Percentiles rank a stretch among this genome's conserved stretches.
These are phyloP conservation scores for Pipistrellus pygmaeus DNA, from an alignment of 2,797 vertebrate species.

Conservation along the genomic window DNA sequence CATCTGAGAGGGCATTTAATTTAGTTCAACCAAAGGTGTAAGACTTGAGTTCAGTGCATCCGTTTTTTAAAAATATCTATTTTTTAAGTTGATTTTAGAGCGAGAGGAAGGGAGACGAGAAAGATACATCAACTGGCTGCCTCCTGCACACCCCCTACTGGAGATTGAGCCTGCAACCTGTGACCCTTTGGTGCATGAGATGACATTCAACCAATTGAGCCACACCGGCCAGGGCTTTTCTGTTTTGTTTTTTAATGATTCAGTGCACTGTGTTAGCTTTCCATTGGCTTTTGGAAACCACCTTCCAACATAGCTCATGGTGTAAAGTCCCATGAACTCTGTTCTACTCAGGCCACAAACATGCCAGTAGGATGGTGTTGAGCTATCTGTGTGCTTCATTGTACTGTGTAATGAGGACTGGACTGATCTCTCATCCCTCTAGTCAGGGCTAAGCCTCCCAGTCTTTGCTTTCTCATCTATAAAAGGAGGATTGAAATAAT, in stretches of 20 bases:
- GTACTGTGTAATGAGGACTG: background rate
- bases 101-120: no score
- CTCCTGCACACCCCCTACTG: no score
- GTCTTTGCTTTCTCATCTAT: background rate
- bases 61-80: background rate
- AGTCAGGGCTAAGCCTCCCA: background rate
- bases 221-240: no score
- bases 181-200: background rate
- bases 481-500: background rate
- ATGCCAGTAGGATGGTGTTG: background rate
- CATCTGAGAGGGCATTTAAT: background rate
- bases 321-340: background rate
- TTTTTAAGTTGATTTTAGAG: no score
- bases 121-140: no score
- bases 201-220: no score
- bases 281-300: background rate
- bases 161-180: no score
- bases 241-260: background rate
- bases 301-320: background rate
- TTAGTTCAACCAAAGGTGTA: background rate
- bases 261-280: background rate
- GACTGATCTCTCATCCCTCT: background rate
- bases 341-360: background rate
- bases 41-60: background rate
- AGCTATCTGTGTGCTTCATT: background rate